Evolutionary conservation across 2,797 vertebrate species (phyloP).

Genomic region (Scomberomorus guttatus): DNA sequence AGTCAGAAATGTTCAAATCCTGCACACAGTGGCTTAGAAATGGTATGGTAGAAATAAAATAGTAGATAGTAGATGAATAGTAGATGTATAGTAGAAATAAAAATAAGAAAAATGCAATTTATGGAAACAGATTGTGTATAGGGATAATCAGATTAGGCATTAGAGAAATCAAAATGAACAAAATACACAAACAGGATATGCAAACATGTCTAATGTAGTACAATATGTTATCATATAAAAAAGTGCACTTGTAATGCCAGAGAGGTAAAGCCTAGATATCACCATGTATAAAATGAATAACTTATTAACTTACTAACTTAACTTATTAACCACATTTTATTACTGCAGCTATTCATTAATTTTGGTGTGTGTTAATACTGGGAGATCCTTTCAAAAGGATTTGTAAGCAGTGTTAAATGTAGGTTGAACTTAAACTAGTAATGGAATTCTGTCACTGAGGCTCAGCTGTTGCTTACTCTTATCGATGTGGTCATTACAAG

Average conservation of each 20-base stretch:
- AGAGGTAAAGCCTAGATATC: neutral
- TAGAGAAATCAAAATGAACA: neutral
- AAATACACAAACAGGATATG: neutral
- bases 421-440: neutral
- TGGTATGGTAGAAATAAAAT: too few species aligned
- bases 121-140: neutral
- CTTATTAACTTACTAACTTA: conserved; percentile 7
- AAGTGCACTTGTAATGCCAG: neutral
- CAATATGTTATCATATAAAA: neutral
- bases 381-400: neutral
- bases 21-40: neutral
- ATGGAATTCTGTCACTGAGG: neutral
- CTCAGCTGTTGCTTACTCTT: neutral
- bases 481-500: neutral
- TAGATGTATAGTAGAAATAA: neutral
- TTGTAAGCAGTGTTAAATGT: neutral
- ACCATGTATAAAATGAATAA: neutral
- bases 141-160: neutral
- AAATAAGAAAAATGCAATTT: neutral
- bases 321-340: neutral
- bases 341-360: neutral
- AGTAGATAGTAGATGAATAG: too few species aligned
- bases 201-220: neutral
- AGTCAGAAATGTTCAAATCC: neutral
- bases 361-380: neutral